Conservation (phyloP, 2,113 vertebrate genomes). For the Lonchura striata region DNA sequence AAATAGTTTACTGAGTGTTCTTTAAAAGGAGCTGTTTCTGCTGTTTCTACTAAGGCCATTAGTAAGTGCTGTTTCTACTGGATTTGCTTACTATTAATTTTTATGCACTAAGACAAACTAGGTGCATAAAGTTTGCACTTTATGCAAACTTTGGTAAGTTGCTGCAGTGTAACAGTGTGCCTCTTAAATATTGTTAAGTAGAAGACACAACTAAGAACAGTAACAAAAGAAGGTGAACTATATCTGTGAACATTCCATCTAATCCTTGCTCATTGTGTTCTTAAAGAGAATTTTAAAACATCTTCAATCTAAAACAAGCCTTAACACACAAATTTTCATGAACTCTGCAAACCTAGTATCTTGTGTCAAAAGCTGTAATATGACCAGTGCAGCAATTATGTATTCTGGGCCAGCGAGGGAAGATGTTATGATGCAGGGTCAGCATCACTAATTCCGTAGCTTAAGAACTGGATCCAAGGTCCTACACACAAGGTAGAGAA, state of each 20-base stretch:
- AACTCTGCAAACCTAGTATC: background rate
- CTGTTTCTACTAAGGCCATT: background rate
- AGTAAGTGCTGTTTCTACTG: background rate
- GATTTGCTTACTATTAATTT: background rate
- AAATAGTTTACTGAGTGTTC: background rate
- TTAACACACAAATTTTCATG: background rate
- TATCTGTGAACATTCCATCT: background rate
- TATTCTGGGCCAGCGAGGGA: background rate
- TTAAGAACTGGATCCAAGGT: background rate
- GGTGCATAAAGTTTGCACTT: no score
- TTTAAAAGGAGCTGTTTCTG: background rate
- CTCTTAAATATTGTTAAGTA: background rate
- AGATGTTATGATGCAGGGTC: background rate
- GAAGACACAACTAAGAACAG: background rate
- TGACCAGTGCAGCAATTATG: fast-evolving
- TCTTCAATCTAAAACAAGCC: background rate
- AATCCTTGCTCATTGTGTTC: background rate
- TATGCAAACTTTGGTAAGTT: background rate
- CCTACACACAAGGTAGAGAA: background rate
- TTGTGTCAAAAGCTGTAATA: background rate
- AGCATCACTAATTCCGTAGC: background rate
- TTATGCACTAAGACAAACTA: background rate
- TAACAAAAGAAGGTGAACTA: background rate
- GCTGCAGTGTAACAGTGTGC: background rate
- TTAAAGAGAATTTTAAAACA: background rate